A percentile compares a stretch with the other conserved stretches of the same genome.
Conservation (phyloP, 2,113 vertebrate species). For the Cacatua alba region DNA sequence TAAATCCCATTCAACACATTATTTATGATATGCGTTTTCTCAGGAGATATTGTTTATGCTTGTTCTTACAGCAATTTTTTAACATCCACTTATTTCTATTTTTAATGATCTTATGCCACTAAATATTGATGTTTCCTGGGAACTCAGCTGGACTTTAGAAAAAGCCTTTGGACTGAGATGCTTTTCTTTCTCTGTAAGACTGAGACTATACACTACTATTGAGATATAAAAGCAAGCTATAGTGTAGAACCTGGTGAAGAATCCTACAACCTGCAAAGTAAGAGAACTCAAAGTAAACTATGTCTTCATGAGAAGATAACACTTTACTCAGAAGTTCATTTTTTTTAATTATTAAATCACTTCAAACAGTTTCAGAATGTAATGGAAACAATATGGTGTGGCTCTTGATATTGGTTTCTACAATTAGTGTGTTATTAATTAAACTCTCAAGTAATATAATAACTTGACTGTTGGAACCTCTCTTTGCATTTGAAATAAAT, state of each 20-base stretch:
- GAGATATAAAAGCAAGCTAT: not conserved
- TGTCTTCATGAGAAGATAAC: constrained; percentile 35
- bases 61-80: not conserved
- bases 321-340: constrained; percentile 12
- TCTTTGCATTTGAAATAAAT: constrained; percentile 76
- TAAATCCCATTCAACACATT: not conserved
- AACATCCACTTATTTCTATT: not conserved
- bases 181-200: not conserved
- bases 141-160: not conserved
- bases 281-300: not conserved
- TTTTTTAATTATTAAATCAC: constrained; percentile 66
- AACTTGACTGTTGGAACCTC: constrained; percentile 72
- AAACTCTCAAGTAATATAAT: constrained; percentile 74
- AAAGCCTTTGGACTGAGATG: not conserved
- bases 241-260: not conserved
- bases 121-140: not conserved
- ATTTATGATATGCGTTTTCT: not conserved
- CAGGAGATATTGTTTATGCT: not conserved
- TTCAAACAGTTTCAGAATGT: constrained; percentile 71
- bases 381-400: constrained; percentile 75
- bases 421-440: constrained; percentile 80
- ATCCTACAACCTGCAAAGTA: not conserved
- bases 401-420: constrained; percentile 68
- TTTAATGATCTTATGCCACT: not conserved
- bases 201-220: not conserved